Evolutionary conservation across 2,888 invertebrate genomes (phyloP).

Genomic region (Phaonia tiefii): DNA sequence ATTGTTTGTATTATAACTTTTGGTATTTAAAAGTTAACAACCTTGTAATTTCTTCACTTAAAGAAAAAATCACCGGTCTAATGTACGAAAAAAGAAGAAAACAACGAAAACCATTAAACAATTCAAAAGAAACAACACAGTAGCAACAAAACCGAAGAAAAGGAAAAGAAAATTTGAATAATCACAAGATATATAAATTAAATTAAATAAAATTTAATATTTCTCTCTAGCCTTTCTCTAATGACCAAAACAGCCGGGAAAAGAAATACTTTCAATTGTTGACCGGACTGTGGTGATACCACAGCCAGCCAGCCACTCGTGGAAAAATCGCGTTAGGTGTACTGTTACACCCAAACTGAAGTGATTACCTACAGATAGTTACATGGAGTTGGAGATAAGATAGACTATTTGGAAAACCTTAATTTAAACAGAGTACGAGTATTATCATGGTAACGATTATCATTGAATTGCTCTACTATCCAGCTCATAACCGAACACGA

Average conservation of each 20-base stretch:
- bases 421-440: too few relatives aligned
- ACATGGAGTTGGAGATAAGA: too few relatives aligned
- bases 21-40: constrained; percentile 57
- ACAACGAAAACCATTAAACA: not conserved
- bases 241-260: too few relatives aligned
- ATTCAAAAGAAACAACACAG: not conserved
- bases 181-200: not conserved
- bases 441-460: too few relatives aligned
- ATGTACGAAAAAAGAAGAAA: constrained; percentile 32
- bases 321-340: too few relatives aligned
- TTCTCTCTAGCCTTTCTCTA: not conserved
- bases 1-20: constrained; percentile 44
- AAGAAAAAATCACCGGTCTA: constrained; percentile 19
- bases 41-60: constrained; percentile 45
- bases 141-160: not conserved
- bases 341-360: too few relatives aligned
- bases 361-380: too few relatives aligned
- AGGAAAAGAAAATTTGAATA: not conserved
- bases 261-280: too few relatives aligned
- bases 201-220: constrained; percentile 24
- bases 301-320: too few relatives aligned
- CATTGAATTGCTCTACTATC: too few relatives aligned
- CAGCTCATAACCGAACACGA: not conserved
- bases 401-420: too few relatives aligned
- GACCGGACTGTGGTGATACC: too few relatives aligned